Evolutionary conservation across 2,888 invertebrate species (phyloP).

Genomic region (Eupithecia dodoneata): DNA sequence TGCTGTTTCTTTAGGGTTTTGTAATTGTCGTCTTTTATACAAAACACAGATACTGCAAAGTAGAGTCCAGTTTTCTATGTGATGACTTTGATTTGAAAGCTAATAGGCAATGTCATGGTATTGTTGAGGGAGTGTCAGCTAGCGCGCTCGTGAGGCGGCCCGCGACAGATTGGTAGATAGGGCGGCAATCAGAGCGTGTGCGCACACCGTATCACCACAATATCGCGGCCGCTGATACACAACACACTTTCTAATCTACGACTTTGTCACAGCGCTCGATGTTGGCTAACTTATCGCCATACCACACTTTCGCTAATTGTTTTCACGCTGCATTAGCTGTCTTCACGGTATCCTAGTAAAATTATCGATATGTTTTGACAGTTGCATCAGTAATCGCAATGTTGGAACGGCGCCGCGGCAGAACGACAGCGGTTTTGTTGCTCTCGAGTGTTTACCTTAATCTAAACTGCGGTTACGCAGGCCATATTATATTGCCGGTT

Average conservation of each 20-base stretch:
- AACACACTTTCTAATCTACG: conserved; percentile 83
- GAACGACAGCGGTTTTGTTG: conserved; percentile 39
- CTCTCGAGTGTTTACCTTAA: conserved; percentile 44
- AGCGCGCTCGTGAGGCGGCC: conserved; percentile 46
- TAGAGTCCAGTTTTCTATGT: conserved; percentile 7
- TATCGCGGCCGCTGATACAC: conserved; percentile 72
- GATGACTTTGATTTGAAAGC: conserved; percentile 29
- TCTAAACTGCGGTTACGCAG: conserved; percentile 72
- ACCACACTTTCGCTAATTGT: conserved; percentile 83
- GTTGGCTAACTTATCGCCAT: conserved; percentile 77
- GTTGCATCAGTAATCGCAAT: conserved; percentile 62
- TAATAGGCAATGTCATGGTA: conserved; percentile 32
- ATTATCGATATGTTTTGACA: conserved; percentile 58
- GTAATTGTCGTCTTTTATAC: neutral
- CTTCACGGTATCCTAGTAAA: conserved; percentile 69
- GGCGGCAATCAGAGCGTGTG: conserved; percentile 81
- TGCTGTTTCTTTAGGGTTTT: conserved; percentile 12
- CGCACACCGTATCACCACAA: conserved; percentile 64
- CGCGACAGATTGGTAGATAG: conserved; percentile 81
- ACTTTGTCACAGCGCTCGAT: conserved; percentile 79
- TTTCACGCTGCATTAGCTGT: conserved; percentile 80
- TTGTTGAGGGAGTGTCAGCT: conserved; percentile 31
- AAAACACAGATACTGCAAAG: neutral
- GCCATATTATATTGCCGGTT: conserved; percentile 69
- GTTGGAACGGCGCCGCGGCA: conserved; percentile 39